Evolutionary conservation across 2,113 vertebrate species (phyloP).

Genomic region (Passer montanus): DNA sequence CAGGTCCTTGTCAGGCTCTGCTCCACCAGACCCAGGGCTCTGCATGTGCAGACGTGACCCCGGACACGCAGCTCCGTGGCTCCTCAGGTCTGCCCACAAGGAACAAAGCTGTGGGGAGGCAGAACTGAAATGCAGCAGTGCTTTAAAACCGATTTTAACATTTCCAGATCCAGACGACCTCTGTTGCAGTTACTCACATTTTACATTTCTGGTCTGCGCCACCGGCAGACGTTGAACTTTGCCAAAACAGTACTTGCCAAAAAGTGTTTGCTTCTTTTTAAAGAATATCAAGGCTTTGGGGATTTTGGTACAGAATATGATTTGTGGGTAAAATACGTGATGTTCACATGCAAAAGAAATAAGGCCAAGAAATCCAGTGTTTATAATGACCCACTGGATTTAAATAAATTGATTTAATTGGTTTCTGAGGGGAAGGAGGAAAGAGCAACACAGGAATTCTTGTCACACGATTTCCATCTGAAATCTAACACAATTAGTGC

Average conservation of each 20-base stretch:
- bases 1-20: not conserved
- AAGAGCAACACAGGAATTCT: slow-evolving; percentile 18
- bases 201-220: not conserved
- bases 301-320: not conserved
- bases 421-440: slow-evolving; percentile 35
- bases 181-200: not conserved
- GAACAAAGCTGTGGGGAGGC: not conserved
- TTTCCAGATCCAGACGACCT: not conserved
- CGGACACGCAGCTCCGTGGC: rapidly evolving
- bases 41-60: rapidly evolving
- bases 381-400: not conserved
- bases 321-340: not conserved
- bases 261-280: not conserved
- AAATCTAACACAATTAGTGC: slow-evolving; percentile 54
- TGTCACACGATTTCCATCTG: slow-evolving; percentile 33
- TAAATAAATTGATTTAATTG: slow-evolving; percentile 11
- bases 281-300: not conserved
- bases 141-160: not conserved
- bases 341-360: not conserved
- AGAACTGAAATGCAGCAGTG: not conserved
- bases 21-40: rapidly evolving
- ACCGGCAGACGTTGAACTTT: not conserved
- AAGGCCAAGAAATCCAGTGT: not conserved
- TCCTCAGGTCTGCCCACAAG: not conserved
- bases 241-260: not conserved